Evolutionary conservation across 2,888 invertebrate species (phyloP).

Genomic region (Hemaris fuciformis): DNA sequence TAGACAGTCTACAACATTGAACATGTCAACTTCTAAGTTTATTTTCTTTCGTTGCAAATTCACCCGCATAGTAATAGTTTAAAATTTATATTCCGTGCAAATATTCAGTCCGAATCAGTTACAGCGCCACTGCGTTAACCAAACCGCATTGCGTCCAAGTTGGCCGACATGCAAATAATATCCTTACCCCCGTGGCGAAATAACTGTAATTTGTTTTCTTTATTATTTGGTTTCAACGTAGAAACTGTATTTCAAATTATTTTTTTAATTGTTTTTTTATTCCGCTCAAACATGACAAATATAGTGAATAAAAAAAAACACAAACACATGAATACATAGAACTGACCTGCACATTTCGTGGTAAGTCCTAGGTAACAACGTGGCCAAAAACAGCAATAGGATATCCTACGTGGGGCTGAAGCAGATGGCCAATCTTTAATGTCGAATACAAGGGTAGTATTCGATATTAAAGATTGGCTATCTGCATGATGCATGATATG

Average conservation of each 20-base stretch:
- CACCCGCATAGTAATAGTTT: background rate
- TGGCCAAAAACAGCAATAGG: too few relatives aligned
- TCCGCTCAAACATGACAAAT: too few relatives aligned
- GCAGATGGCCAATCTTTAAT: too few relatives aligned
- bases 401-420: too few relatives aligned
- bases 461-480: too few relatives aligned
- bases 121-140: slow-evolving; percentile 12
- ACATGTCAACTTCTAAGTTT: background rate
- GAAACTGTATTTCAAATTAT: background rate
- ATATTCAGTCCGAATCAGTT: background rate
- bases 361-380: too few relatives aligned
- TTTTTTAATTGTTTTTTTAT: too few relatives aligned
- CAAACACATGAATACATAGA: too few relatives aligned
- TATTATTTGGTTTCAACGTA: background rate
- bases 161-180: slow-evolving; percentile 2
- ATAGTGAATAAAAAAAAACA: too few relatives aligned
- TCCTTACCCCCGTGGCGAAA: background rate
- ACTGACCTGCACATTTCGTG: too few relatives aligned
- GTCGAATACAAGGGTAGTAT: too few relatives aligned
- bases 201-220: background rate
- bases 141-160: slow-evolving; percentile 9
- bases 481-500: too few relatives aligned
- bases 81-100: slow-evolving; percentile 10
- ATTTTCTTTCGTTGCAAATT: background rate
- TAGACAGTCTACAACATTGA: background rate